These are phyloP conservation scores for Drosophila maculinotata DNA, from an alignment of 2,888 invertebrate genomes.

Conservation along the genomic window DNA sequence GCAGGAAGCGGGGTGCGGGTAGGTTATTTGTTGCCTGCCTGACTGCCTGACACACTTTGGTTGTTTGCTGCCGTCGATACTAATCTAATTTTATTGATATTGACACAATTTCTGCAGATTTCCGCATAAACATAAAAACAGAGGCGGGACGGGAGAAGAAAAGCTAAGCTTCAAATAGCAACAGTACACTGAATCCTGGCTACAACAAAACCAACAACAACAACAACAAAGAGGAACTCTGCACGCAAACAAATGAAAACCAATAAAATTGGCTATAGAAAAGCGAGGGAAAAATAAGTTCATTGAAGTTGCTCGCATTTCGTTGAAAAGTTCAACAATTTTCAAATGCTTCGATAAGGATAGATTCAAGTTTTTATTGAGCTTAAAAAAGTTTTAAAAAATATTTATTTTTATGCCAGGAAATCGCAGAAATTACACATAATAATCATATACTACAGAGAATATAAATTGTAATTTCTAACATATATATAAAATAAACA, in stretches of 20 bases:
- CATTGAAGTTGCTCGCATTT: constrained; percentile 33
- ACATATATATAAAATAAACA: too few relatives aligned
- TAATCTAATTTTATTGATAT: constrained; percentile 85
- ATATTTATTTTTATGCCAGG: too few relatives aligned
- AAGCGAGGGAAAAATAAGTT: constrained; percentile 46
- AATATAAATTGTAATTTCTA: background rate
- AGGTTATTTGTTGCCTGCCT: constrained; percentile 58
- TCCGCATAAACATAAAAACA: constrained; percentile 83
- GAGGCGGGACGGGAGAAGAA: constrained; percentile 38
- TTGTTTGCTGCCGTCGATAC: constrained; percentile 79
- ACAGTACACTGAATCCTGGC: constrained; percentile 1
- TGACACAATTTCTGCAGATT: constrained; percentile 85
- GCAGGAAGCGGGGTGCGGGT: constrained; percentile 1
- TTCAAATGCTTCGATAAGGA: background rate
- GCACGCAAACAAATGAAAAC: constrained; percentile 61
- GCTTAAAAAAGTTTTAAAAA: background rate
- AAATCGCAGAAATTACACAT: too few relatives aligned
- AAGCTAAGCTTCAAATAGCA: constrained; percentile 44
- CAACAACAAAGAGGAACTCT: constrained; percentile 10
- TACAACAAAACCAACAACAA: constrained; percentile 26
- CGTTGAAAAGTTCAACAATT: constrained; percentile 41
- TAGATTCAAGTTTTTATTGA: background rate
- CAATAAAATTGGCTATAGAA: constrained; percentile 55
- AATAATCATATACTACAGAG: too few relatives aligned
- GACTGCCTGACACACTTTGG: constrained; percentile 42